Conservation (phyloP, 1,140 invertebrate species). For the Atta colombica region DNA sequence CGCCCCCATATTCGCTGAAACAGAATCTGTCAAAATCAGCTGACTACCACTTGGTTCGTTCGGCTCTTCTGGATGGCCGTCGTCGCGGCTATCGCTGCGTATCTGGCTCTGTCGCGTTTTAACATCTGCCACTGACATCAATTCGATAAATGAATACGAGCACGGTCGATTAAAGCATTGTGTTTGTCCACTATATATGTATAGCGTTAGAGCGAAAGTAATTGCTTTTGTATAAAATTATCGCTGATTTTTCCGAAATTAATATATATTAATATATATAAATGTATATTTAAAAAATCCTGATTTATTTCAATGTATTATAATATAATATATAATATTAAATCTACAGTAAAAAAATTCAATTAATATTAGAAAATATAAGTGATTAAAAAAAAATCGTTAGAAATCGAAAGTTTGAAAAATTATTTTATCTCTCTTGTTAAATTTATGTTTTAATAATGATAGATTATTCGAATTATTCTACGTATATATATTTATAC, state of each 20-base stretch:
- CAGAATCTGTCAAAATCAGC: constrained; percentile 76
- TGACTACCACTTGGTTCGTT: constrained; percentile 71
- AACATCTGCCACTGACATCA: constrained; percentile 68
- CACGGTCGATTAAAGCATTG: constrained; percentile 39
- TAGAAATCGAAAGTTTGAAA: neutral
- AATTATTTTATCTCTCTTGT: neutral
- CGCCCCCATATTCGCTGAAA: constrained; percentile 39
- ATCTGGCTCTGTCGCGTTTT: constrained; percentile 23
- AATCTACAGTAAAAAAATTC: too few species aligned
- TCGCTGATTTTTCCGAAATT: neutral
- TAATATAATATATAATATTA: neutral
- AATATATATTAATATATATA: too few species aligned
- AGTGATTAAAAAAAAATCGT: too few species aligned
- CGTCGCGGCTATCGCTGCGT: constrained; percentile 30
- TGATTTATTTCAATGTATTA: neutral
- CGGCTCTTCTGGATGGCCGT: constrained; percentile 34
- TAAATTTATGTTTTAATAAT: neutral
- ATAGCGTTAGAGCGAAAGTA: neutral
- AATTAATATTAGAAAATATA: neutral
- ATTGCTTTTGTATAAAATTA: neutral
- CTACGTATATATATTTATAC: too few species aligned
- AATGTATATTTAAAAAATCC: neutral
- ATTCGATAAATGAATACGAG: constrained; percentile 44
- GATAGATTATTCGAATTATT: constrained; percentile 2
- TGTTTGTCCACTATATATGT: neutral